Evolutionary conservation across 2,888 invertebrate genomes (phyloP).

Genomic region (Aspidiotus rigidus): DNA sequence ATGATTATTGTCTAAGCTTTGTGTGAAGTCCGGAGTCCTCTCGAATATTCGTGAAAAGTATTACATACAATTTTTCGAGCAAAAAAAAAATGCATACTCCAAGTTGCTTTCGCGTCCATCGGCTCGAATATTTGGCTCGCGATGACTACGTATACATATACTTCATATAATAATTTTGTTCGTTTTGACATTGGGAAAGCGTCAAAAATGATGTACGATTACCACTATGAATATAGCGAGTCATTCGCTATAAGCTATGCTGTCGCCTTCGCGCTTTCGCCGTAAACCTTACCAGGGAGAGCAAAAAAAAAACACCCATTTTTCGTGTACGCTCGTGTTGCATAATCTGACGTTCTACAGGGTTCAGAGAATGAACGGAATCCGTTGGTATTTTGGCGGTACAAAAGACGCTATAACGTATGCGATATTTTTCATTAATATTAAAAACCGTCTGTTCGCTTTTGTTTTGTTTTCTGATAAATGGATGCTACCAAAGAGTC

Average conservation of each 20-base stretch:
- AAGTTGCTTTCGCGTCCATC: too few relatives aligned
- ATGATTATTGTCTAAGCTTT: too few relatives aligned
- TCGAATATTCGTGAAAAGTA: too few relatives aligned
- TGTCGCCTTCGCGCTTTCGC: not conserved
- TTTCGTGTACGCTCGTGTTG: conserved; percentile 1
- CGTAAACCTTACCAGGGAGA: not conserved
- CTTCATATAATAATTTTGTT: not conserved
- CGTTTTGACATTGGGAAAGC: conserved; percentile 5
- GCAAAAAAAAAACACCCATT: not conserved
- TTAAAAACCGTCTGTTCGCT: conserved; percentile 29
- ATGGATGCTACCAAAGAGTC: conserved; percentile 16
- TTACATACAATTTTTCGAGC: too few relatives aligned
- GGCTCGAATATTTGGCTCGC: not conserved
- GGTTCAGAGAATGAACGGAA: conserved; percentile 24
- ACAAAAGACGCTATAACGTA: conserved; percentile 13
- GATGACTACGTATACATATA: not conserved
- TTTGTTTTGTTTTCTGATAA: conserved; percentile 31
- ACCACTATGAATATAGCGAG: not conserved
- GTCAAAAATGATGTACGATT: conserved; percentile 29
- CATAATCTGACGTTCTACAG: conserved; percentile 7
- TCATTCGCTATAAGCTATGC: not conserved
- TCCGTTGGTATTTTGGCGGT: conserved; percentile 2
- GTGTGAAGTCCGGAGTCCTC: too few relatives aligned
- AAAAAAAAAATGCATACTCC: too few relatives aligned
- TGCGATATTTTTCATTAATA: conserved; percentile 31